Evolutionary conservation across 2,797 vertebrate species (phyloP), one percentile per base, ranked within the genome.

Genomic region (Triplophysa yarkandensis): DNA sequence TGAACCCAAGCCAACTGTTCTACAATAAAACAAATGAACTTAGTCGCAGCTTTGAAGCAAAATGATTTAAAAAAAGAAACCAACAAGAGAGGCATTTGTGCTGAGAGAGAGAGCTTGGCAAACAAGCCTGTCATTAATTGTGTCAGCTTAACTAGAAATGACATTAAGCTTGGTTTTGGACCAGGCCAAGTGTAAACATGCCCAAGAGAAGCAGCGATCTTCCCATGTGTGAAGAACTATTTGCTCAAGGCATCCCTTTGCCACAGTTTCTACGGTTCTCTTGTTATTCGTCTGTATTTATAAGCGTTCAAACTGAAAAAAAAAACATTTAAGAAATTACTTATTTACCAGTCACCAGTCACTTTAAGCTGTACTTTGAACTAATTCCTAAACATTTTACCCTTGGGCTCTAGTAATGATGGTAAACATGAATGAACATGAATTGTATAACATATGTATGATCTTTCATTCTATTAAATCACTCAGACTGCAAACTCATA

Each of bases 31-130:
- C 34, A 14, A 19, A 66, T 54, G 14, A 71, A 77, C 52, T 61
- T 32, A 70, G 43, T 57, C 16, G 30, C 52, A 71, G 19, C 55
- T 36, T 44, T 28, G 4, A 28, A 64, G 50, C 52, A 63, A 73
- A 44, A 66, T 25, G 11, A 64, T 43, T 76, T 54, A 44, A 14
- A 55, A 50, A 67, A 66, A 55, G 19, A 13, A 46, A 74, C 68
- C 43, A 82, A 83, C 68, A 81, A 80, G 67, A 21, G 69, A 76
- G 21, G 32, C 48, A 34, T 80, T 78, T 83, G 83, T 80, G 46
- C 46, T 55, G 64, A 75, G 68, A 54, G 11, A 28, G 63, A 79
- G 65, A 77, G 61, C 74, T 80, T 83, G 85, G 84, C 71, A 81
- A 73, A 73, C 17, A 52, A 8, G 23, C 25, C 44, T 36, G 75